Percentiles rank a stretch among this genome's conserved stretches.
phyloP scores from a whole-genome alignment of 2,113 vertebrate species.

The Tinamus guttatus region DNA sequence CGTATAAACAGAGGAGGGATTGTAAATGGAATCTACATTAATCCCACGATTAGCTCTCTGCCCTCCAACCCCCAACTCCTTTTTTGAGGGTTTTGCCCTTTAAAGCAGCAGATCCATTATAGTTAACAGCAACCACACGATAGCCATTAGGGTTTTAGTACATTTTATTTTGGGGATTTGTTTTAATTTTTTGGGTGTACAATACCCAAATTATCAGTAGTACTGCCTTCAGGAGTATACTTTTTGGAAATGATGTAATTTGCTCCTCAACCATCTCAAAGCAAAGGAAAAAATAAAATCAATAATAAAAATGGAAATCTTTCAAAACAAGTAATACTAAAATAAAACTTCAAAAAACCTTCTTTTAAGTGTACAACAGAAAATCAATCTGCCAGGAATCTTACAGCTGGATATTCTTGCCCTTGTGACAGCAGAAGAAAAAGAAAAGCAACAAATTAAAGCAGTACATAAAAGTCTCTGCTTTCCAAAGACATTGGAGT shows the following conservation, averaged over 20 bases:
- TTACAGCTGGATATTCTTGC: constrained; percentile 68
- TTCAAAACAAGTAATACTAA: constrained; percentile 70
- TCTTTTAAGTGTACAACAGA: constrained; percentile 75
- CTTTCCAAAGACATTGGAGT: constrained; percentile 58
- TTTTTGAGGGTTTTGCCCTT: constrained; percentile 16
- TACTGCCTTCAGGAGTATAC: constrained; percentile 12
- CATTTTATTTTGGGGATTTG: not conserved
- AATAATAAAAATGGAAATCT: constrained; percentile 76
- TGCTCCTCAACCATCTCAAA: constrained; percentile 45
- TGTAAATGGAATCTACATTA: constrained; percentile 58
- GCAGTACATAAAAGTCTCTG: constrained; percentile 57
- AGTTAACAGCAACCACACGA: not conserved
- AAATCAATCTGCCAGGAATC: constrained; percentile 80
- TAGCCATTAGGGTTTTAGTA: not conserved
- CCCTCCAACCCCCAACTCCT: not conserved
- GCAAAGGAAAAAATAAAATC: constrained; percentile 67
- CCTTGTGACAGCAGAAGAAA: constrained; percentile 70
- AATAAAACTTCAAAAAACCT: constrained; percentile 71
- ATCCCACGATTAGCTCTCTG: constrained; percentile 42
- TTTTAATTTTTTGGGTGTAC: not conserved
- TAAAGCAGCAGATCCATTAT: constrained; percentile 36
- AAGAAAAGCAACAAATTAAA: constrained; percentile 72
- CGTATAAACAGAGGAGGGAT: constrained; percentile 45
- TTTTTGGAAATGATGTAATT: constrained; percentile 44
- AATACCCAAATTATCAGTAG: constrained; percentile 14